Base-by-base conservation (phyloP, 2,888 invertebrate genomes). In the Clivina fossor region DNA sequence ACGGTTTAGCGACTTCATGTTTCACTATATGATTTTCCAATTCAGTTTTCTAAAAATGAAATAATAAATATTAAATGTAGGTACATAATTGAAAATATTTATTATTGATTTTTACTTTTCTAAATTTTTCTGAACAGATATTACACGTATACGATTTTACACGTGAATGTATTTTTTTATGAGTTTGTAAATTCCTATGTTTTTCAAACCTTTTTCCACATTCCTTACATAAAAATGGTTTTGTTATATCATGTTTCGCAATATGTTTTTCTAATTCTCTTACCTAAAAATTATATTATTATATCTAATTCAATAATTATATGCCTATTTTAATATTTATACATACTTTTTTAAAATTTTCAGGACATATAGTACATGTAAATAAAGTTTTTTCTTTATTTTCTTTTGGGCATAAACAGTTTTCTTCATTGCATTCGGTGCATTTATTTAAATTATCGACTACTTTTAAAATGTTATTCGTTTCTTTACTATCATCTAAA, bases 221-320 rank as follows among this genome's bases (percentile, higher is more conserved):
- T 28, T 53, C 41, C 41, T 51, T 57, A 33, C 57, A 57, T 1
- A 33, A 24, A 20, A 47, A 53, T 15, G 22, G 38, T 7, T 32
- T 32, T 8, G 28, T 28, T 15, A 38, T 40, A 15, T 26, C 40
- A 37, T 57, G 57, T 18, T 20, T 41, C 13, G 15, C 32, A 15
- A 46, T 30, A 15, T 57, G 57, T 26, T 41, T 26, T 20, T 57
- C 37, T 28, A 57, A 53, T 28, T 53, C n/a, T 18, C 20, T 41
- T 11, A 41, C 15, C 50, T 50, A 28, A 18, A 20, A 48, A 32
- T 16, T 11, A 9, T 44, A 15, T 9, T 41, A 1, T 13, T 24
- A 11, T 5, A 16, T 3, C 18, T 16, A 8, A 38, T 38, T 16
- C 5, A 41, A 4, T 3, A 40, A 3, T 5, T 11, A 32, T 11